phyloP scores from a whole-genome alignment of 2,888 invertebrate genomes.

The Hydrotaea diabolus region DNA sequence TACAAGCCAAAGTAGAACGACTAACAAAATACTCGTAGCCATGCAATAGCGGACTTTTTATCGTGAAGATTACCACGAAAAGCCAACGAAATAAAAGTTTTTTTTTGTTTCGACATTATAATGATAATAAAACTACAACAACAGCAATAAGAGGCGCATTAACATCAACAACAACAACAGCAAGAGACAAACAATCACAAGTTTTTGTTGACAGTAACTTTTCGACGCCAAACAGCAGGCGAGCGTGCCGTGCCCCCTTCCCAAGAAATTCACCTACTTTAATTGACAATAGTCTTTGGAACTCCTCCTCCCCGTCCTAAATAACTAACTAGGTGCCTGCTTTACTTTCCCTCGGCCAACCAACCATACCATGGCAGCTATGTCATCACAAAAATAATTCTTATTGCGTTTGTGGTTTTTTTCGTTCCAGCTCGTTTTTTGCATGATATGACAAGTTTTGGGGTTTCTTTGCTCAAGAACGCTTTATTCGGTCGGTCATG shows the following conservation, averaged over 20 bases:
- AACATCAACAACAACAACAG: background rate
- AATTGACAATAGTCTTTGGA: background rate
- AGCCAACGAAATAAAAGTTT: background rate
- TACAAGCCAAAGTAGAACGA: too few species aligned
- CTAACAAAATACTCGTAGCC: too few species aligned
- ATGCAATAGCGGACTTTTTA: too few species aligned
- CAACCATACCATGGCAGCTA: background rate
- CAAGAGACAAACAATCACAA: too few species aligned
- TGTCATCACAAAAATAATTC: conserved; percentile 37
- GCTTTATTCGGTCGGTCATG: conserved; percentile 2
- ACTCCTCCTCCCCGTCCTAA: background rate
- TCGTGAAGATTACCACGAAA: background rate
- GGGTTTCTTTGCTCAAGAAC: background rate
- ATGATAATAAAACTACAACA: conserved; percentile 12
- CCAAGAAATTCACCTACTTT: conserved; percentile 33
- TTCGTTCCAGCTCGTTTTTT: conserved; percentile 28
- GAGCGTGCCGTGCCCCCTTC: too few species aligned
- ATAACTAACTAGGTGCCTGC: background rate
- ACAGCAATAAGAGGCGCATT: background rate
- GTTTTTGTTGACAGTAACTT: conserved; percentile 50
- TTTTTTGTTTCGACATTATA: background rate
- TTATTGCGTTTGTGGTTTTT: conserved; percentile 21
- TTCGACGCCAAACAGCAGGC: conserved; percentile 39
- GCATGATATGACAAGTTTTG: conserved; percentile 38
- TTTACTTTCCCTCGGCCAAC: background rate